Percentiles rank a stretch among this genome's conserved stretches.
phyloP scores from a whole-genome alignment of 2,888 invertebrate species.

The Pomacea canaliculata region DNA sequence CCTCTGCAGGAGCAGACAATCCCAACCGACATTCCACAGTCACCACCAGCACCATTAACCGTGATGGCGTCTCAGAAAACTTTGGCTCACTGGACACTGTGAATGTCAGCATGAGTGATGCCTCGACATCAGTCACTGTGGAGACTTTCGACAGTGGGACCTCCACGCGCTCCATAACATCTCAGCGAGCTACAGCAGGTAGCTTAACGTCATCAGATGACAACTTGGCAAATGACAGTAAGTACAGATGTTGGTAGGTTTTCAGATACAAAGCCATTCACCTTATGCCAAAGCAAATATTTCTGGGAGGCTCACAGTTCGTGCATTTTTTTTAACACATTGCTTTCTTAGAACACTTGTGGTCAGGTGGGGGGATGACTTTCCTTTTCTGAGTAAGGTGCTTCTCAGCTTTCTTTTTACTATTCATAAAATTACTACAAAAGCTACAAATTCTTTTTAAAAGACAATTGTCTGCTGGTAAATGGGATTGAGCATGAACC shows the following conservation, averaged over 20 bases:
- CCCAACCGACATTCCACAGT: constrained; percentile 62
- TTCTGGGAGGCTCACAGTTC: not conserved
- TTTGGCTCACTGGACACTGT: constrained; percentile 75
- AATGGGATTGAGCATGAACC: too few relatives aligned
- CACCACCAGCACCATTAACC: constrained; percentile 61
- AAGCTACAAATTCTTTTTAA: too few relatives aligned
- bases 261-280: not conserved
- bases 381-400: too few relatives aligned
- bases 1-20: constrained; percentile 32
- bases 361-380: not conserved
- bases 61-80: constrained; percentile 60
- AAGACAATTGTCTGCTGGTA: too few relatives aligned
- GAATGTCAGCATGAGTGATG: constrained; percentile 72
- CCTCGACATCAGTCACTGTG: constrained; percentile 74
- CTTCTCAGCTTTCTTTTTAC: too few relatives aligned
- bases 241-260: constrained; percentile 11
- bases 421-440: too few relatives aligned
- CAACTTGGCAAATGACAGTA: constrained; percentile 65
- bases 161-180: constrained; percentile 72
- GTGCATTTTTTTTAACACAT: not conserved
- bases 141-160: constrained; percentile 73
- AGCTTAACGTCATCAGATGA: constrained; percentile 72
- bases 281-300: not conserved
- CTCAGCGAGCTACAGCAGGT: constrained; percentile 74
- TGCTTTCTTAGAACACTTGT: not conserved